Evolutionary conservation across 2,888 invertebrate species (phyloP).

Genomic region (Stratiomys singularior): DNA sequence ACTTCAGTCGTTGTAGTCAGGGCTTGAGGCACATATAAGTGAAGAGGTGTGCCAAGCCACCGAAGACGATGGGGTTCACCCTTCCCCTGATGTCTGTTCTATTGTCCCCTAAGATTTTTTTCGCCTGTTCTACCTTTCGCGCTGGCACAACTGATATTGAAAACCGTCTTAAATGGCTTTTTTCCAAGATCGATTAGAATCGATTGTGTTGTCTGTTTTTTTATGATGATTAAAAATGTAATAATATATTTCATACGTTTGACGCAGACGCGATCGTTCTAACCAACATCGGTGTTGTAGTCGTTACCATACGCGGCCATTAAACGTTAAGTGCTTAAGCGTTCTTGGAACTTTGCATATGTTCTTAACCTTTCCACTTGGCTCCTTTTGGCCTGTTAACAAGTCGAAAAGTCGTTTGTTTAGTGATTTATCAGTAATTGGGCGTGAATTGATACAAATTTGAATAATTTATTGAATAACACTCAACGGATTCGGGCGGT

Average conservation of each 20-base stretch:
- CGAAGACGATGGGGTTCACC: background rate
- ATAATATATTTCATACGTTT: background rate
- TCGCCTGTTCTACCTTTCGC: background rate
- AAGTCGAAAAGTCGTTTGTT: too few relatives aligned
- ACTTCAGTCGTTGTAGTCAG: background rate
- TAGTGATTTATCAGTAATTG: too few relatives aligned
- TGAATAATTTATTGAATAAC: too few relatives aligned
- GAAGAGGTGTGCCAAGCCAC: background rate
- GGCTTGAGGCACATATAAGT: background rate
- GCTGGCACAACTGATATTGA: background rate
- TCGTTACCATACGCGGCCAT: background rate
- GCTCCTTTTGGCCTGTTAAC: too few relatives aligned
- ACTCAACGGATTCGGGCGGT: too few relatives aligned
- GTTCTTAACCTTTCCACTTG: too few relatives aligned
- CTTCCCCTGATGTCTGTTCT: background rate
- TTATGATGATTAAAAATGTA: background rate
- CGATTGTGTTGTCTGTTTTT: conserved; percentile 5
- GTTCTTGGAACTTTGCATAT: background rate
- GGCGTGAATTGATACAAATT: too few relatives aligned
- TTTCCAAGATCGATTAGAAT: conserved; percentile 2
- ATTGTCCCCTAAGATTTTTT: conserved; percentile 13
- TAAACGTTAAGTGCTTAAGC: background rate
- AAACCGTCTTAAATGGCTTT: background rate
- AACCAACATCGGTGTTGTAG: background rate
- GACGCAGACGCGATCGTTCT: background rate